Conservation (phyloP, 2,113 vertebrate species). For the Ailuropoda melanoleuca region DNA sequence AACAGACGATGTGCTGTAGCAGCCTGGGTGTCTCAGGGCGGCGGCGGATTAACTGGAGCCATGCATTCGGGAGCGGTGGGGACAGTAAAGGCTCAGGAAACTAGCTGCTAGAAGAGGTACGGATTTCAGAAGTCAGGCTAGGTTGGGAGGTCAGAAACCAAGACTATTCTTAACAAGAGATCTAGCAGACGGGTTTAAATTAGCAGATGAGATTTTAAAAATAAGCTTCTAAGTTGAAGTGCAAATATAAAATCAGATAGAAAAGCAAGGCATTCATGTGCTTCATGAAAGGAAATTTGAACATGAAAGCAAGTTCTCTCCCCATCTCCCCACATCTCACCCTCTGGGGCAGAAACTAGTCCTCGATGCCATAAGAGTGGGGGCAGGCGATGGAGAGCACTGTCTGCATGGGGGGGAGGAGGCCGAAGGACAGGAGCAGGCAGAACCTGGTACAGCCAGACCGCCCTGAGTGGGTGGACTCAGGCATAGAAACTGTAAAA, state of each 20-base stretch:
- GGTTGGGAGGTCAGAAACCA: background rate
- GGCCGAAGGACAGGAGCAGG: background rate
- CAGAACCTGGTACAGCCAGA: background rate
- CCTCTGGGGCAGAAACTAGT: background rate
- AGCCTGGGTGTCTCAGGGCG: no score
- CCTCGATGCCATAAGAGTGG: fast-evolving
- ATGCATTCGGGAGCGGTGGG: fast-evolving
- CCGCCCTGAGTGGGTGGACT: background rate
- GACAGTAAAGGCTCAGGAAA: background rate
- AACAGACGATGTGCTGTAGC: background rate
- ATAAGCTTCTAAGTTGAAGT: background rate
- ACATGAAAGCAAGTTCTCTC: background rate
- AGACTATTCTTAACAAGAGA: background rate
- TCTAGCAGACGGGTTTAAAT: background rate
- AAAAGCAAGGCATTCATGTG: background rate
- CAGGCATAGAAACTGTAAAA: background rate
- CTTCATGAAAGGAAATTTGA: background rate
- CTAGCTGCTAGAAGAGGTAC: background rate
- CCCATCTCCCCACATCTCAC: background rate
- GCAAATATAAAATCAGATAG: background rate
- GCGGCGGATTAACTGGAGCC: fast-evolving
- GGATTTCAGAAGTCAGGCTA: constrained; percentile 1
- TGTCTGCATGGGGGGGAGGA: background rate
- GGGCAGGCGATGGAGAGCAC: background rate
- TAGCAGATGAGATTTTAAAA: background rate